phyloP scores from a whole-genome alignment of 2,888 invertebrate genomes.

The Lasioglossum villosulum region DNA sequence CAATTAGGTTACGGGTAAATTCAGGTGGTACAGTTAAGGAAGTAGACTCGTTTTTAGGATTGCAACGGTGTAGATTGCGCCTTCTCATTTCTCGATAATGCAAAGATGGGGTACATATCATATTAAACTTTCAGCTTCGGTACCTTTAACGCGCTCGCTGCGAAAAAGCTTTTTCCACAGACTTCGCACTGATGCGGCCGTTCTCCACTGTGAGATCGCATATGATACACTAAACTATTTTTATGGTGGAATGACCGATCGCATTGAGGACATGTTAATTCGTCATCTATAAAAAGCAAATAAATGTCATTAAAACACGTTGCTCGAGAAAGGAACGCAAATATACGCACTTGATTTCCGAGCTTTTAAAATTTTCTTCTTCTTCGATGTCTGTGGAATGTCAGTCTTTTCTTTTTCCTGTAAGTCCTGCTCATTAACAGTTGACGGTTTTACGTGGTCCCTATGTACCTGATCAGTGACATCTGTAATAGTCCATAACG shows the following conservation, averaged over 20 bases:
- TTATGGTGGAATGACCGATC: constrained; percentile 91
- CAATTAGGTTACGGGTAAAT: too few relatives aligned
- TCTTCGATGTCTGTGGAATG: constrained; percentile 76
- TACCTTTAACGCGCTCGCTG: constrained; percentile 92
- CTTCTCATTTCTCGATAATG: too few relatives aligned
- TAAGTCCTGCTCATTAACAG: constrained; percentile 72
- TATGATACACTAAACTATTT: constrained; percentile 94
- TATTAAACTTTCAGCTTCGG: not conserved
- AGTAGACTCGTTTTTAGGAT: too few relatives aligned
- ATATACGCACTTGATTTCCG: constrained; percentile 67
- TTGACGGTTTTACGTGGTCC: constrained; percentile 66
- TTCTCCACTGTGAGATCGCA: constrained; percentile 91
- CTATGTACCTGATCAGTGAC: constrained; percentile 69
- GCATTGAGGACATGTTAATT: constrained; percentile 88
- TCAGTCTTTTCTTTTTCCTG: constrained; percentile 75
- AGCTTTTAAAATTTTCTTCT: constrained; percentile 77
- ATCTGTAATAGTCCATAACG: constrained; percentile 79
- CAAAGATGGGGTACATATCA: too few relatives aligned
- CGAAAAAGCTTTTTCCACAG: constrained; percentile 94
- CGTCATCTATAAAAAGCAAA: constrained; percentile 74
- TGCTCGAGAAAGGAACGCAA: not conserved
- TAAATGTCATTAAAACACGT: not conserved
- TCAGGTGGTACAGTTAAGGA: too few relatives aligned
- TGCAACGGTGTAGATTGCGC: too few relatives aligned
- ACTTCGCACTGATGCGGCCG: constrained; percentile 91